Evolutionary conservation across 2,797 vertebrate species (phyloP), one percentile per base, ranked within the genome.

Genomic region (Rhinoraja longicauda): DNA sequence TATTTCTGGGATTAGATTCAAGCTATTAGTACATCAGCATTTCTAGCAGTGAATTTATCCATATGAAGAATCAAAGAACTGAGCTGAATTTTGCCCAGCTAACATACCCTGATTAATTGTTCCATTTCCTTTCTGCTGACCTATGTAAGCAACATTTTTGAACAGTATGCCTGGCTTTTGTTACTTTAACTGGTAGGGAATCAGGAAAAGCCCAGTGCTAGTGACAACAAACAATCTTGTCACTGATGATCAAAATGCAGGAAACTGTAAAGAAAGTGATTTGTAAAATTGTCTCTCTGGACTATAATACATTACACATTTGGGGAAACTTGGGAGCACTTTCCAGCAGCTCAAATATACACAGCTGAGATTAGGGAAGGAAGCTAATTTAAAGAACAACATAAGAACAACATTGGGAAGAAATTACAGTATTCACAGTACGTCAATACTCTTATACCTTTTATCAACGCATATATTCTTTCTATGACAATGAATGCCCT

Each of bases 221-320:
- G 67, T 72, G 91, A 91, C 90, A 91, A 73, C 90, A 91, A 91
- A 62, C 59, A 86, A 13, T 53, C 82, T 86, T 62, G 57, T 62
- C 82, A 17, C 62, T n/a, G 82, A 62, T 62, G n/a, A n/a, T 53
- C 62, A 62, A 62, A 86, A 64, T 29, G 24, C 29, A 32, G 82
- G 64, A 91, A 91, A 73, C 36, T 72, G 90, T 70, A 91, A 91
- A 91, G 67, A 91, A 91, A 91, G 90, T 39, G 39, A 70, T 90
- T 90, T 91, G 90, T 72, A 72, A 91, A 91, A 91, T 91, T 70
- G 67, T 70, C 88, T 91, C 45, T 36, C 36, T 73, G 70, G 9
- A 70, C 90, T 90, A 90, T 90, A 53, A 72, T 73, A 70, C 17
- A 91, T 73, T 53, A 39, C 70, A 24, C 62, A 5, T 73, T 86